These are phyloP conservation scores for Leptopterna dolabrata DNA, from an alignment of 2,888 invertebrate species.

Conservation along the genomic window DNA sequence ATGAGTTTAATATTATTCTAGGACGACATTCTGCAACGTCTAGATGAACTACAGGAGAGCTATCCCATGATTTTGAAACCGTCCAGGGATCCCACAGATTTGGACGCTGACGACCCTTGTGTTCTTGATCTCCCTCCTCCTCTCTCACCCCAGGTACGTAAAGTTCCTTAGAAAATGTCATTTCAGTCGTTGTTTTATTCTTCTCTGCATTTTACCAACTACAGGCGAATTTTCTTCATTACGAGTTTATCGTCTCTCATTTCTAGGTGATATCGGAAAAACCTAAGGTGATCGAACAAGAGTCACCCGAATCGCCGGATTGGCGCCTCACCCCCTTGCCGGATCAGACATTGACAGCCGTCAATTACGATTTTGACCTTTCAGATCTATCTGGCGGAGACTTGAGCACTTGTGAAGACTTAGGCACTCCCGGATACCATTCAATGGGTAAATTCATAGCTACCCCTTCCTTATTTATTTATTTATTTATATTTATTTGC, in stretches of 20 bases:
- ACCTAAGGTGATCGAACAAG: conserved; percentile 8
- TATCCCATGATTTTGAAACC: conserved; percentile 80
- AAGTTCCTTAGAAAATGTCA: too few species aligned
- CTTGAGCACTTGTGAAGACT: conserved; percentile 74
- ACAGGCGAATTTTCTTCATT: too few species aligned
- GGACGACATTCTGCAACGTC: conserved; percentile 79
- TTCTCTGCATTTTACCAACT: not conserved
- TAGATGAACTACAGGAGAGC: conserved; percentile 77
- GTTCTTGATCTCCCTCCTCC: conserved; percentile 70
- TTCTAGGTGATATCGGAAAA: conserved; percentile 43
- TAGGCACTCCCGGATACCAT: conserved; percentile 52
- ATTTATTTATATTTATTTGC: too few species aligned
- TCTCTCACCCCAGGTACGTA: conserved; percentile 68
- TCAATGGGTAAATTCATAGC: conserved; percentile 54
- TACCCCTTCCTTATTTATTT: too few species aligned
- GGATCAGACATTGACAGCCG: conserved; percentile 70
- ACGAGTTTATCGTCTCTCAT: not conserved
- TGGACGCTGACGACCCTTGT: conserved; percentile 70
- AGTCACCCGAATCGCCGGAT: conserved; percentile 55
- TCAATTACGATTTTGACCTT: conserved; percentile 82
- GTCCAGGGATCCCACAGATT: conserved; percentile 74
- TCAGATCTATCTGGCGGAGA: conserved; percentile 79
- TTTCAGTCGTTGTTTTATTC: too few species aligned
- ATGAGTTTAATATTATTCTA: conserved; percentile 66
- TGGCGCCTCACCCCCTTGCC: conserved; percentile 58